Conservation (phyloP, 2,113 vertebrate genomes). For the Butorides virescens region DNA sequence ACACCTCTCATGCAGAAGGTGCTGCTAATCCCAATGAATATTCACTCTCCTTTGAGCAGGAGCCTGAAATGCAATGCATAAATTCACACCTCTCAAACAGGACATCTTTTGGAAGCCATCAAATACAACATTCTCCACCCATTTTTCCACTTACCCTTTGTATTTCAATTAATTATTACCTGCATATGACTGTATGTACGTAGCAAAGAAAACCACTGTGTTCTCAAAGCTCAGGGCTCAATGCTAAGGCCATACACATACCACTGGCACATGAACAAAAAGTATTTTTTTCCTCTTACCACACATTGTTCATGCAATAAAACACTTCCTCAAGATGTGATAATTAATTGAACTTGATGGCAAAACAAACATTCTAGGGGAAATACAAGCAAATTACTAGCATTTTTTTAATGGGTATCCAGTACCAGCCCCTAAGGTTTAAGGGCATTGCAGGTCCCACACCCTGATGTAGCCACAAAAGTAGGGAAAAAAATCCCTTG, state of each 20-base stretch:
- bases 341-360: neutral
- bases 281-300: neutral
- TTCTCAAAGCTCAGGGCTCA: neutral
- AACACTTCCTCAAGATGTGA: neutral
- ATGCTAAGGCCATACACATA: neutral
- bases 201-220: neutral
- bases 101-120: neutral
- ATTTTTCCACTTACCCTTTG: neutral
- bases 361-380: neutral
- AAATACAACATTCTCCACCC: neutral
- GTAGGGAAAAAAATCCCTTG: neutral
- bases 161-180: neutral
- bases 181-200: neutral
- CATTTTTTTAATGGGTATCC: neutral
- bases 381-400: neutral
- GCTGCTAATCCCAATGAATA: conserved; percentile 39
- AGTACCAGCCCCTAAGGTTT: neutral
- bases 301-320: neutral
- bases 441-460: neutral
- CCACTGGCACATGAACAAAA: neutral
- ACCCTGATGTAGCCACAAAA: neutral
- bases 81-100: conserved; percentile 47
- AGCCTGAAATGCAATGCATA: conserved; percentile 1
- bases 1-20: neutral
- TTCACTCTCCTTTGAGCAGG: neutral